Conservation (phyloP, 2,113 vertebrate genomes). For the Rhinogobius similis region DNA sequence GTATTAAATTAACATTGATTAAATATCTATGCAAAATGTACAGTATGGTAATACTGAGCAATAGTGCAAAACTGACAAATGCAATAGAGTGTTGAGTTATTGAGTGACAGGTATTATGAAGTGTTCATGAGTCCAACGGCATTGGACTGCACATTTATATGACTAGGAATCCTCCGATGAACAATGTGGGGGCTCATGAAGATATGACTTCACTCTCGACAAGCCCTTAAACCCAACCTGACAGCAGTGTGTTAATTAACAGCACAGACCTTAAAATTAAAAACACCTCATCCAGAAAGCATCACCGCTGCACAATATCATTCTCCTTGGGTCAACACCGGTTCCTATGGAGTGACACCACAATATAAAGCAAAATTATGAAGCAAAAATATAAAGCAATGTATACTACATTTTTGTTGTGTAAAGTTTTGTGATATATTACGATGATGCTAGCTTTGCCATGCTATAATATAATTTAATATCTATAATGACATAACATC, state of each 20-base stretch:
- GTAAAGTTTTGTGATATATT: not conserved
- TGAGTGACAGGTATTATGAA: too few species aligned
- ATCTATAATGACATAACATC: not conserved
- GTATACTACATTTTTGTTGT: too few species aligned
- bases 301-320: conserved; percentile 20
- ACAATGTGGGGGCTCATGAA: not conserved
- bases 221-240: not conserved
- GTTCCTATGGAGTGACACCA: not conserved
- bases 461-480: not conserved
- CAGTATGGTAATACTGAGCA: too few species aligned
- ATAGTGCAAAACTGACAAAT: too few species aligned
- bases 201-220: conserved; percentile 4
- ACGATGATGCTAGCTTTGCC: not conserved
- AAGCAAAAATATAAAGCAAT: too few species aligned
- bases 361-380: not conserved
- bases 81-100: too few species aligned
- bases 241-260: conserved; percentile 12
- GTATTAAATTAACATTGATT: too few species aligned
- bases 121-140: too few species aligned
- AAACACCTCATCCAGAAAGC: conserved; percentile 22
- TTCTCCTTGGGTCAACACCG: not conserved
- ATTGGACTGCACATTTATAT: too few species aligned
- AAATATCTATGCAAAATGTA: too few species aligned
- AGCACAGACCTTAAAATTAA: not conserved
- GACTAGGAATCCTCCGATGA: not conserved